These are phyloP conservation scores for Epinotia bilunana DNA, from an alignment of 2,888 invertebrate species.

Conservation along the genomic window DNA sequence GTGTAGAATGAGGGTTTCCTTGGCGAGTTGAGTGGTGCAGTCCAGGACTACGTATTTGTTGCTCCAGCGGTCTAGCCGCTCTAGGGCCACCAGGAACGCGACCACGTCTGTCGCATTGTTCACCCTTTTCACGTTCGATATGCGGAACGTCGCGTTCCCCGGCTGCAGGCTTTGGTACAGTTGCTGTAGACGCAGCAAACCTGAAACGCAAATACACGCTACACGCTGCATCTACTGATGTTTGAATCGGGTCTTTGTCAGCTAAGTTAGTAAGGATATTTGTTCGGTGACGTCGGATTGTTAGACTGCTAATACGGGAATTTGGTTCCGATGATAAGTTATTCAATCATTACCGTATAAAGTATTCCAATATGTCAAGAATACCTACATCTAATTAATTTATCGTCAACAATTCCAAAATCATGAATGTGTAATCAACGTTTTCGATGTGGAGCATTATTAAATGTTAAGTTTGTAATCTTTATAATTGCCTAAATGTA, in stretches of 20 bases:
- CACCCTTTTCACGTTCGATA: slow-evolving; percentile 93
- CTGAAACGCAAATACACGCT: slow-evolving; percentile 74
- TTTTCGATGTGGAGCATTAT: no score
- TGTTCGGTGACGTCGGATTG: slow-evolving; percentile 5
- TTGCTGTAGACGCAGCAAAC: slow-evolving; percentile 94
- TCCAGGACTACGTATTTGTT: slow-evolving; percentile 95
- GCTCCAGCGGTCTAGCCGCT: slow-evolving; percentile 92
- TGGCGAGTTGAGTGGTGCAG: slow-evolving; percentile 93
- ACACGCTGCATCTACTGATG: slow-evolving; percentile 11
- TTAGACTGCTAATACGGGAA: background rate
- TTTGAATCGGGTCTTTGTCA: slow-evolving; percentile 10
- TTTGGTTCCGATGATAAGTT: background rate
- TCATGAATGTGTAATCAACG: no score
- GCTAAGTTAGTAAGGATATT: slow-evolving; percentile 20
- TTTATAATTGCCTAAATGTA: no score
- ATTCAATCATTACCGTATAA: background rate
- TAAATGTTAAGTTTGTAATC: no score
- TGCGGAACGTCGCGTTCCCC: slow-evolving; percentile 92
- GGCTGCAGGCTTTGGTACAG: slow-evolving; percentile 94
- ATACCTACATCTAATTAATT: no score
- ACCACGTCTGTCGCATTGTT: slow-evolving; percentile 93
- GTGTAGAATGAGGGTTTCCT: slow-evolving; percentile 93
- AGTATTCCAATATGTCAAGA: no score
- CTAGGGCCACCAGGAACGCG: slow-evolving; percentile 91
- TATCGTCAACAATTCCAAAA: no score